Evolutionary conservation across 2,888 invertebrate genomes (phyloP).

Genomic region (Nymphalis polychloros): DNA sequence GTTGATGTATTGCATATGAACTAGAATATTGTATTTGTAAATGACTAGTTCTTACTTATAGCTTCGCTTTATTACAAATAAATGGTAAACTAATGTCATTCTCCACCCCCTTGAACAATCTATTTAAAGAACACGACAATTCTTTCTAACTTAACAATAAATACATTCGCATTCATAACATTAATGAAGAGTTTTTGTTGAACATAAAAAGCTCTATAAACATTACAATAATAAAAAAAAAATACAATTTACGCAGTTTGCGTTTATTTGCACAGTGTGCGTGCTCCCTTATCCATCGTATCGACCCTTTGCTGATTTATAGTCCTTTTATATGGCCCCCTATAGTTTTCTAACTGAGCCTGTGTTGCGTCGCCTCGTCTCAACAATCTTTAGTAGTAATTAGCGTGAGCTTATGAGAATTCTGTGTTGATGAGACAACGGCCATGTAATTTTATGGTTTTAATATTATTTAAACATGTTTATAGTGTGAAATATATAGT

Average conservation of each 20-base stretch:
- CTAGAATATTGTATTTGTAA: no score
- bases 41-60: no score
- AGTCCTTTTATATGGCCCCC: conserved; percentile 69
- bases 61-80: no score
- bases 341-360: conserved; percentile 77
- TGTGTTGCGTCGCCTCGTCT: conserved; percentile 53
- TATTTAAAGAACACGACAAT: no score
- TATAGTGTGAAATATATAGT: conserved; percentile 9
- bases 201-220: background rate
- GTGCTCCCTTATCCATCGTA: conserved; percentile 54
- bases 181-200: no score
- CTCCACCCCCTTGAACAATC: no score
- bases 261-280: conserved; percentile 40
- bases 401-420: conserved; percentile 68
- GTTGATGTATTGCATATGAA: no score
- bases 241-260: background rate
- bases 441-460: conserved; percentile 35
- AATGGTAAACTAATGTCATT: no score
- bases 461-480: conserved; percentile 25
- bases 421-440: conserved; percentile 48
- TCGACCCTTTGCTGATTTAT: conserved; percentile 75
- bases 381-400: conserved; percentile 66
- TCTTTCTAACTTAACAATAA: no score
- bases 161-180: no score
- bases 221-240: background rate